Evolutionary conservation across 2,113 vertebrate genomes (phyloP), one percentile per base, ranked within the genome.

Genomic region (Talpa occidentalis): DNA sequence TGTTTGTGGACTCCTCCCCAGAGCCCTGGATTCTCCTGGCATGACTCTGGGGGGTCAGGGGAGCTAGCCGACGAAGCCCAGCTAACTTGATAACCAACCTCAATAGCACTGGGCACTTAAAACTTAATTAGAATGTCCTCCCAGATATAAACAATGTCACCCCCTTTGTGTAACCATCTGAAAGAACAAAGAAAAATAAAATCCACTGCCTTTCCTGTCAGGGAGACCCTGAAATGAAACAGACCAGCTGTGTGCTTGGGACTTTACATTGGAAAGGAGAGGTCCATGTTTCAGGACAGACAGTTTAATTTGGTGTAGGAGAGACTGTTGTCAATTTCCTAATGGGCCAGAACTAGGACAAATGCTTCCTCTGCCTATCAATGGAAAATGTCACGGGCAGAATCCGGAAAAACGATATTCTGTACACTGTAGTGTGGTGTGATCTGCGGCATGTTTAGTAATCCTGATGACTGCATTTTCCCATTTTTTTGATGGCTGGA

Each of bases 221-320:
- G 37, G 44, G 82, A 93, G 83, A 84, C 69, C 92, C 88, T 88
- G 85, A 95, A 96, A 91, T 70, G 54, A 93, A 47, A 56, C 76
- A 87, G 83, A 70, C 42, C 12, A 26, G 2, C 12, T 26, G 0
- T 44, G 54, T 91, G 73, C 56, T 81, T 52, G 79, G 87, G 69
- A 49, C 40, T 74, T 73, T 47, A 66, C 26, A 2, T 69, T 69
- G 62, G 77, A 97, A 93, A 89, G 37, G 92, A 95, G 86, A 91
- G 35, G 89, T 35, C 40, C 54, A 2, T 91, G 80, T 64, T 88
- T 96, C 49, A 64, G 72, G 88, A 84, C 81, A 54, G 56, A 80
- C 24, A 1, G 77, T 95, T 93, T 77, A 47, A 85, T 90, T 42
- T 94, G 30, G 74, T 92, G 37, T 32, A 42, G 52, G 82, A 47